Conservation (phyloP, 2,113 vertebrate genomes). For the Gallinago media region DNA sequence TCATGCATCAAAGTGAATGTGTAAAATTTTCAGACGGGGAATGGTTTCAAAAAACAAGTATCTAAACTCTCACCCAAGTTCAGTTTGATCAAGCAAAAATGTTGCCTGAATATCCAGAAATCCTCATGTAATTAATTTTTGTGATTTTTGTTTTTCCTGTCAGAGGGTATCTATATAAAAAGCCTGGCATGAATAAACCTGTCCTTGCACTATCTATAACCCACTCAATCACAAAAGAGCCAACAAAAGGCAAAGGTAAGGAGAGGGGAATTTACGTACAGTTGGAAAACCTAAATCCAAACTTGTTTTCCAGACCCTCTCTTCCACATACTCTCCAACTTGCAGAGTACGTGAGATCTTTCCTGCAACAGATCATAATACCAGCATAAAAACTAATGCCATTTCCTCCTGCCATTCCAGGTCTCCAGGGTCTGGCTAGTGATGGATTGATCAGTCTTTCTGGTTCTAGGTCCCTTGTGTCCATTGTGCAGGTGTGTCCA, state of each 20-base stretch:
- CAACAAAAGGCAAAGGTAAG: neutral
- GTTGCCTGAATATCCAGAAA: neutral
- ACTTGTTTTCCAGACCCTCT: neutral
- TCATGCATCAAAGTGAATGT: neutral
- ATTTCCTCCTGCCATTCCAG: neutral
- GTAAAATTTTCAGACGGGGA: neutral
- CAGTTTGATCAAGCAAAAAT: neutral
- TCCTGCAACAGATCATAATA: neutral
- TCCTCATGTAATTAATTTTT: neutral
- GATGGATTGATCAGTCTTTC: neutral
- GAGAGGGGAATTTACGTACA: neutral
- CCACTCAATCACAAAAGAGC: neutral
- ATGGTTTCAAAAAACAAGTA: neutral
- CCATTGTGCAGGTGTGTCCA: neutral
- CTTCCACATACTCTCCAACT: neutral
- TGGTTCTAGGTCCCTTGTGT: neutral
- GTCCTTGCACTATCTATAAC: neutral
- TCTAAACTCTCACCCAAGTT: neutral
- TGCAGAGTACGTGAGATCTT: neutral
- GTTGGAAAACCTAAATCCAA: neutral
- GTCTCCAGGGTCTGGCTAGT: neutral
- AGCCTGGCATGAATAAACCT: neutral
- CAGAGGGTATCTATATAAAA: neutral
- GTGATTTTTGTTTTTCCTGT: neutral
- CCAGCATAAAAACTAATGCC: neutral